These are phyloP conservation scores for Pristionchus maxplancki DNA, from an alignment of 2,888 invertebrate genomes.

Conservation along the genomic window DNA sequence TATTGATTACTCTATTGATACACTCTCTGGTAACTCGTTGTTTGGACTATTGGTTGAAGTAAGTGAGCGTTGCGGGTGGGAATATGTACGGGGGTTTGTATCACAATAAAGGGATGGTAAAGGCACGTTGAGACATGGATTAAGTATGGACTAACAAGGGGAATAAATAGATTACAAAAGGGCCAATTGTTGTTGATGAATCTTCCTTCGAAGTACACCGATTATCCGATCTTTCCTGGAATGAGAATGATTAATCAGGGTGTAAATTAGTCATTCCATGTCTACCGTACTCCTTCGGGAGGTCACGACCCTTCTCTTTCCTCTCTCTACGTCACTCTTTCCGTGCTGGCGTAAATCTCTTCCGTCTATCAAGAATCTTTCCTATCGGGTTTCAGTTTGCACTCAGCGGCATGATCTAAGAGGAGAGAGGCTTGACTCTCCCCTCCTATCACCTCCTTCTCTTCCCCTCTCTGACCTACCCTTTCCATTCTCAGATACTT, in stretches of 20 bases:
- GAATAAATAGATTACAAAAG: slow-evolving; percentile 22
- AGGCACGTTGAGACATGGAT: slow-evolving; percentile 31
- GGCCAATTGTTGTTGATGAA: slow-evolving; percentile 51
- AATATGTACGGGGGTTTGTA: slow-evolving; percentile 6
- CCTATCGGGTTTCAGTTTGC: slow-evolving; percentile 50
- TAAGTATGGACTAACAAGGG: neutral
- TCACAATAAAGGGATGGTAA: slow-evolving; percentile 25
- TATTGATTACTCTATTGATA: slow-evolving; percentile 26
- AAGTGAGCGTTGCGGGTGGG: neutral
- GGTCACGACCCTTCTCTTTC: neutral
- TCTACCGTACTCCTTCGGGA: neutral
- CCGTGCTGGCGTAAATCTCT: slow-evolving; percentile 6
- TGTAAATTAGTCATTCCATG: slow-evolving; percentile 31
- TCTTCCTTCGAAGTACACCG: slow-evolving; percentile 40
- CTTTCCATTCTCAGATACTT: slow-evolving; percentile 13
- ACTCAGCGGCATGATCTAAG: slow-evolving; percentile 36
- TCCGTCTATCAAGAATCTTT: slow-evolving; percentile 33
- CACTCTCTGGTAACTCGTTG: slow-evolving; percentile 30
- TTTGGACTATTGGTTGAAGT: slow-evolving; percentile 31
- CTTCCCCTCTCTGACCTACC: neutral
- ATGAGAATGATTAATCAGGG: neutral
- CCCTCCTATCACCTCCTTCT: slow-evolving; percentile 40
- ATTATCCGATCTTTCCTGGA: slow-evolving; percentile 52
- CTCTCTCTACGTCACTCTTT: neutral
- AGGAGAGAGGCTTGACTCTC: slow-evolving; percentile 40